Base-by-base conservation (phyloP, 2,113 vertebrate genomes). In the Polypterus bichir region DNA sequence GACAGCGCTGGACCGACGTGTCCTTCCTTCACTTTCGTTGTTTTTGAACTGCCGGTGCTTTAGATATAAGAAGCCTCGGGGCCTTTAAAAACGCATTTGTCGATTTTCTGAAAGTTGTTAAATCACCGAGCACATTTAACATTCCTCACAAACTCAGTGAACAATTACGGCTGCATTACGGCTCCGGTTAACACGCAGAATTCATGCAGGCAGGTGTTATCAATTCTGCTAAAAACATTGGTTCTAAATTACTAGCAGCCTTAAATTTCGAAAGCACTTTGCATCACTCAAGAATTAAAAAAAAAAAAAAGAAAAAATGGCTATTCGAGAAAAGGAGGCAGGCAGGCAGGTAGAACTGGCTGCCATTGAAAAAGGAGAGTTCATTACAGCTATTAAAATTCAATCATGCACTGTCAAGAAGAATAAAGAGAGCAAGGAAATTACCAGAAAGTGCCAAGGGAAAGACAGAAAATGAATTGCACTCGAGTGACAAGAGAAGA, bases 331-430 rank as follows among this genome's bases (percentile, higher is more conserved):
- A 27, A 27, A 27, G 27, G 27, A 27, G 27, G 27, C 27, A 27
- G 27, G 46, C 46, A 27, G 44, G 46, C 46, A 27, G 44, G 56
- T 4, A 53, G 51, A 54, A 60, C 44, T 47, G 51, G 59, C 27
- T 51, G 45, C 49, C 11, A 10, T 59, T 46, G 51, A 59, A 55
- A 44, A 44, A 54, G 57, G 56, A 11, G 45, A 53, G 59, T 65
- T 49, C 54, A 65, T 65, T 11, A 45, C 44, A 44, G 58, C 47
- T 65, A 65, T 65, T 65, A 65, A 65, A 65, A 65, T 65, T 53
- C 59, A 48, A 60, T 60, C 59, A 54, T 27, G 7, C 5, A 54
- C 49, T 52, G 27, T 55, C 46, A 54, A 49, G 27, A 54, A 54
- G 51, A 60, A 47, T 9, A 46, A 60, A 9, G 8, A 55, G 51